phyloP scores from a whole-genome alignment of 2,888 invertebrate genomes.

The Tigriopus californicus region DNA sequence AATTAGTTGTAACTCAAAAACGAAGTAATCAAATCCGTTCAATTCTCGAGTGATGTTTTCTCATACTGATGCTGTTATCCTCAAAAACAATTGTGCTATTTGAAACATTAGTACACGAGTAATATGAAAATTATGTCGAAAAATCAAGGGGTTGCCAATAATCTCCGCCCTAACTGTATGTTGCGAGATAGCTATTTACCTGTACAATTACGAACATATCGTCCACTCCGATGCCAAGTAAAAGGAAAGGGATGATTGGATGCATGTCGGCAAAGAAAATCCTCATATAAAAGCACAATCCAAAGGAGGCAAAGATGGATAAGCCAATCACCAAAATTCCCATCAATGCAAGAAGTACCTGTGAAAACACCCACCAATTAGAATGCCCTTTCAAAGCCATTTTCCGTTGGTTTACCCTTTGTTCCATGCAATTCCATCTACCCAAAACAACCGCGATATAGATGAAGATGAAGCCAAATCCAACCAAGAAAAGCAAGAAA shows the following conservation, averaged over 20 bases:
- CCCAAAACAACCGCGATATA: conserved; percentile 54
- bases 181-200: conserved; percentile 15
- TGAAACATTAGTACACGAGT: too few relatives aligned
- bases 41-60: too few relatives aligned
- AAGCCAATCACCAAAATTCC: conserved; percentile 28
- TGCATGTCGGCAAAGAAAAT: conserved; percentile 28
- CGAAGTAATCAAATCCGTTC: too few relatives aligned
- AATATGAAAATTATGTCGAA: too few relatives aligned
- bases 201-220: conserved; percentile 30
- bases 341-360: conserved; percentile 21
- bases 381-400: not conserved
- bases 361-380: not conserved
- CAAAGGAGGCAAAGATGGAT: conserved; percentile 27
- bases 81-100: too few relatives aligned
- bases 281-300: conserved; percentile 27
- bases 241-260: conserved; percentile 28
- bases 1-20: too few relatives aligned
- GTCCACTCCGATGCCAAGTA: conserved; percentile 29
- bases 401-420: conserved; percentile 34
- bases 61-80: too few relatives aligned
- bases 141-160: too few relatives aligned
- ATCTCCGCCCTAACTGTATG: too few relatives aligned
- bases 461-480: conserved; percentile 48
- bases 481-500: conserved; percentile 44
- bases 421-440: conserved; percentile 51